Conservation (phyloP, 2,113 vertebrate species). For the Caracal caracal region DNA sequence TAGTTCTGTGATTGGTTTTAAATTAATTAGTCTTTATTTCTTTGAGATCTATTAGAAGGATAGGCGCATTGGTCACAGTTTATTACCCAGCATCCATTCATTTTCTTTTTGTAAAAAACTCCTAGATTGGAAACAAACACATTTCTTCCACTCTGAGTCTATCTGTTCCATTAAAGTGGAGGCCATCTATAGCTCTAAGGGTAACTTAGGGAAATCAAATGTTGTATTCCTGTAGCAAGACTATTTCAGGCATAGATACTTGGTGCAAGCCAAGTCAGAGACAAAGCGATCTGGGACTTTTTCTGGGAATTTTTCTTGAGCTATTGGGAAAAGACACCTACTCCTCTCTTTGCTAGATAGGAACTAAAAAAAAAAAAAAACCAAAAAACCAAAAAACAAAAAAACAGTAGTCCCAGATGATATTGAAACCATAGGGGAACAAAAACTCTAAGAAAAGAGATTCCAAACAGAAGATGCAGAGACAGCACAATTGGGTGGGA, state of each 20-base stretch:
- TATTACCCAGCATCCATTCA: not conserved
- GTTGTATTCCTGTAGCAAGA: not conserved
- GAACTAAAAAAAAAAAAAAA: not conserved
- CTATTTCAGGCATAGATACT: not conserved
- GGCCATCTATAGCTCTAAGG: not conserved
- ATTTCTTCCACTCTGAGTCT: not conserved
- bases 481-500: not conserved
- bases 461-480: not conserved
- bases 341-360: not conserved
- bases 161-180: not conserved
- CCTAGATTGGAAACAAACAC: not conserved
- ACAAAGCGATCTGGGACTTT: not conserved
- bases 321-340: not conserved
- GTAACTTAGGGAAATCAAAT: not conserved
- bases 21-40: constrained; percentile 20
- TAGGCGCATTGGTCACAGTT: not conserved
- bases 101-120: not conserved
- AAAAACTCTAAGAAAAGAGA: not conserved
- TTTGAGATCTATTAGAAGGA: not conserved
- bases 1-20: not conserved
- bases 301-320: not conserved
- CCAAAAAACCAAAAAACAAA: no score
- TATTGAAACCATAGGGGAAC: not conserved
- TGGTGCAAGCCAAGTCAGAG: not conserved
- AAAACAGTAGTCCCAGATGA: not conserved